A percentile compares a stretch with the other conserved stretches of the same genome.
These are phyloP conservation scores for Nyctibius grandis DNA, from an alignment of 2,797 vertebrate species.

Conservation along the genomic window DNA sequence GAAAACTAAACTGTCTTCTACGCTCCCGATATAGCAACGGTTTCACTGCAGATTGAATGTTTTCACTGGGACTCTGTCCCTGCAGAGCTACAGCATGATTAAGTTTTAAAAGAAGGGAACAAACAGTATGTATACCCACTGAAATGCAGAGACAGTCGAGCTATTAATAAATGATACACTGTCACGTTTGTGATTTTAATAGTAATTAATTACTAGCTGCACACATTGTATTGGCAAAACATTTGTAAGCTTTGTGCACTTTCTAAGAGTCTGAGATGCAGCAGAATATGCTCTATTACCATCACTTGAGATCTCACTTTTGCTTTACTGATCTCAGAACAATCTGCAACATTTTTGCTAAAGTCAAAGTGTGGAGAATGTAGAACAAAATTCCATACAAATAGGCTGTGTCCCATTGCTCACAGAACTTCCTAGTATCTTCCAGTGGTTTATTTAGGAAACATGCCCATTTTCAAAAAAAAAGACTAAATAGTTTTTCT, in stretches of 20 bases:
- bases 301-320: not conserved
- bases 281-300: not conserved
- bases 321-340: not conserved
- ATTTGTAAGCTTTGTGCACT: not conserved
- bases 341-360: not conserved
- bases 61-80: not conserved
- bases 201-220: not conserved
- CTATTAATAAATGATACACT: not conserved
- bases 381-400: not conserved
- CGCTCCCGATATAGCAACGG: not conserved
- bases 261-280: not conserved
- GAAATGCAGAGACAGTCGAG: not conserved
- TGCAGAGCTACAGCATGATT: not conserved
- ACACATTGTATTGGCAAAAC: not conserved
- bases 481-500: not conserved
- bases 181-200: not conserved
- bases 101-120: not conserved
- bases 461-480: not conserved
- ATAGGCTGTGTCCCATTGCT: not conserved
- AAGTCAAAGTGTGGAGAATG: not conserved
- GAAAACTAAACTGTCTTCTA: not conserved
- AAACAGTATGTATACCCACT: not conserved
- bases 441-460: slow-evolving; percentile 8
- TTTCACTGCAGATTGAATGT: not conserved
- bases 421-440: not conserved